These are phyloP conservation scores for Pherbina coryleti DNA, from an alignment of 2,888 invertebrate species.

Conservation along the genomic window DNA sequence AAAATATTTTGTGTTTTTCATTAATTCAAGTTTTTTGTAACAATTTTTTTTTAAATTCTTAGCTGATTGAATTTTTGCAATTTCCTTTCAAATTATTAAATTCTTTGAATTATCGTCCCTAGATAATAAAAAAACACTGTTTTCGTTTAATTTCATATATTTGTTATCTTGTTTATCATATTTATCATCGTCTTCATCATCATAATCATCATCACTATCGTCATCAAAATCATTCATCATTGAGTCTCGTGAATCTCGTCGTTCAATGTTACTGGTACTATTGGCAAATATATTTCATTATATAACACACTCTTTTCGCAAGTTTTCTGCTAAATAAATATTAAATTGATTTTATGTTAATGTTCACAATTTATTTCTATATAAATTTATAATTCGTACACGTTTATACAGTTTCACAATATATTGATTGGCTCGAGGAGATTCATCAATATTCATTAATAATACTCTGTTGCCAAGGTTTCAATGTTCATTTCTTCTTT, in stretches of 20 bases:
- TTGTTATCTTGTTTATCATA: constrained; percentile 12
- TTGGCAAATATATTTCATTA: constrained; percentile 26
- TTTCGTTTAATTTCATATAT: background rate
- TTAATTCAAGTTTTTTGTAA: no score
- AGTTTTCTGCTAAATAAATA: background rate
- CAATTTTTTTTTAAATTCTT: no score
- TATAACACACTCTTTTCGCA: background rate
- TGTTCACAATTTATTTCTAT: constrained; percentile 20
- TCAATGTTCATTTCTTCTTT: background rate
- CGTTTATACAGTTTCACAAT: constrained; percentile 12
- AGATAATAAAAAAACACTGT: background rate
- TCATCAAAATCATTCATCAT: constrained; percentile 19
- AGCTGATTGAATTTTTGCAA: no score
- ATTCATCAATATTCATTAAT: background rate
- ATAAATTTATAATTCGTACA: constrained; percentile 14
- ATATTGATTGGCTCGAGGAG: background rate
- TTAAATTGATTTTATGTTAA: constrained; percentile 4
- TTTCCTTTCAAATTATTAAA: no score
- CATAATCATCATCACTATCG: background rate
- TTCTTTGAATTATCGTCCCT: no score
- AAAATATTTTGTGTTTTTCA: no score
- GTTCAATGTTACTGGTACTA: constrained; percentile 23
- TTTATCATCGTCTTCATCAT: constrained; percentile 4
- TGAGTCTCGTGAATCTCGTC: constrained; percentile 19
- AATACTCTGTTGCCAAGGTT: background rate